phyloP scores from a whole-genome alignment of 2,113 vertebrate species.

The Formicarius rufipectus region DNA sequence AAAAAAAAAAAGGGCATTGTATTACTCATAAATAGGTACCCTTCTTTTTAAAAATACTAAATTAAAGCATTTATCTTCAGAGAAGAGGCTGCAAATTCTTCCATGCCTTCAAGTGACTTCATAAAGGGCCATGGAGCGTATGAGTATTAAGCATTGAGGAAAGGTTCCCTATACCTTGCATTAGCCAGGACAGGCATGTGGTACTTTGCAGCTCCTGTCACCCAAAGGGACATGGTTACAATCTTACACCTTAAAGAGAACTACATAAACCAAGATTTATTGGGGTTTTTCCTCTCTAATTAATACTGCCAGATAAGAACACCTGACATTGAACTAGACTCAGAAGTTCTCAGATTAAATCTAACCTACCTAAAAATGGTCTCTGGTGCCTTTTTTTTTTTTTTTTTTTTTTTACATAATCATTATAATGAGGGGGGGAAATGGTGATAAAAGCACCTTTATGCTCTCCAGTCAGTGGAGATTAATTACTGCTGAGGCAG shows the following conservation, averaged over 20 bases:
- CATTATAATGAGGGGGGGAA: neutral
- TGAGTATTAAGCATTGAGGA: neutral
- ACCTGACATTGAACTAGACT: neutral
- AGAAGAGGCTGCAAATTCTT: neutral
- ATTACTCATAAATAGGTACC: neutral
- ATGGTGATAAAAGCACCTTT: neutral
- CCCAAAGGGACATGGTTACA: rapidly evolving
- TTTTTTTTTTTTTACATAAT: neutral
- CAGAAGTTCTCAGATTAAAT: neutral
- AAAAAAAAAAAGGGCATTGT: neutral
- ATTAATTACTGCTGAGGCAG: conserved; percentile 13
- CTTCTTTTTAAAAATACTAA: neutral
- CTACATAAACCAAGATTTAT: neutral
- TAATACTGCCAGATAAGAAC: neutral
- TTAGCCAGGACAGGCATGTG: neutral
- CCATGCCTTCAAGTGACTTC: neutral
- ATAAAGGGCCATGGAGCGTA: neutral
- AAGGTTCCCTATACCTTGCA: neutral
- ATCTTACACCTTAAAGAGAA: neutral
- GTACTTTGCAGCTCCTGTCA: neutral
- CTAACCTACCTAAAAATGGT: neutral
- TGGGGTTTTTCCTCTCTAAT: neutral
- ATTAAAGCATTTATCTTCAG: neutral
- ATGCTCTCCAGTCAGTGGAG: neutral
- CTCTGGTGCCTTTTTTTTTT: neutral